Percentiles rank a stretch among this genome's conserved stretches.
Evolutionary conservation across 1,140 invertebrate genomes (phyloP).

Genomic region (Patella vulgata): DNA sequence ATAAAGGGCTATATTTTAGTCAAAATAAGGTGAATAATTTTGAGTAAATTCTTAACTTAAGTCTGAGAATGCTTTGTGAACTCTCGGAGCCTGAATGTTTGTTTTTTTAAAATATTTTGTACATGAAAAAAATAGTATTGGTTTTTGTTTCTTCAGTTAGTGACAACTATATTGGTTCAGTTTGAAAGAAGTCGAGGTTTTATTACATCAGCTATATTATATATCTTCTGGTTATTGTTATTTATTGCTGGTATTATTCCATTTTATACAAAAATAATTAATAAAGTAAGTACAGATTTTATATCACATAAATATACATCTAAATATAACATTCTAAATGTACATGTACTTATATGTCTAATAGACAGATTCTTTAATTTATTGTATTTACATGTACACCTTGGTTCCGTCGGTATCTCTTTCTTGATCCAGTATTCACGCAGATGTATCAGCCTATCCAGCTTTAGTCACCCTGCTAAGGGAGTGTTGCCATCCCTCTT

Average conservation of each 20-base stretch:
- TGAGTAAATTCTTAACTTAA: too few relatives aligned
- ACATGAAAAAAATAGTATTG: not conserved
- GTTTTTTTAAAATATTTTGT: not conserved
- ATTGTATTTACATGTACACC: conserved; percentile 11
- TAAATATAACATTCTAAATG: not conserved
- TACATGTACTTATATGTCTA: not conserved
- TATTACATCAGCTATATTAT: conserved; percentile 47
- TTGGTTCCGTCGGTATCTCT: too few relatives aligned
- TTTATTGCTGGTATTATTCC: conserved; percentile 39
- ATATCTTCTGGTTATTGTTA: conserved; percentile 40
- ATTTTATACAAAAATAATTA: conserved; percentile 48
- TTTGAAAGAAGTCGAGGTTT: conserved; percentile 40
- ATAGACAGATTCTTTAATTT: not conserved
- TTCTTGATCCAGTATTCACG: too few relatives aligned
- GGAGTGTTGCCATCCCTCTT: too few relatives aligned
- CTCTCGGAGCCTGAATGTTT: too few relatives aligned
- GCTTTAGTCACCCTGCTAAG: too few relatives aligned
- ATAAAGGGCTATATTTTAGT: too few relatives aligned
- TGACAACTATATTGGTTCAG: conserved; percentile 39
- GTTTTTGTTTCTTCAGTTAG: conserved; percentile 34
- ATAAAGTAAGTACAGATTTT: conserved; percentile 36
- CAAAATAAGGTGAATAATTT: too few relatives aligned
- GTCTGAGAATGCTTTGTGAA: too few relatives aligned
- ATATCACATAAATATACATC: not conserved
- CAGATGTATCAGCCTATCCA: too few relatives aligned